Evolutionary conservation across 1,140 invertebrate genomes (phyloP).

Genomic region (Microplitis mediator): DNA sequence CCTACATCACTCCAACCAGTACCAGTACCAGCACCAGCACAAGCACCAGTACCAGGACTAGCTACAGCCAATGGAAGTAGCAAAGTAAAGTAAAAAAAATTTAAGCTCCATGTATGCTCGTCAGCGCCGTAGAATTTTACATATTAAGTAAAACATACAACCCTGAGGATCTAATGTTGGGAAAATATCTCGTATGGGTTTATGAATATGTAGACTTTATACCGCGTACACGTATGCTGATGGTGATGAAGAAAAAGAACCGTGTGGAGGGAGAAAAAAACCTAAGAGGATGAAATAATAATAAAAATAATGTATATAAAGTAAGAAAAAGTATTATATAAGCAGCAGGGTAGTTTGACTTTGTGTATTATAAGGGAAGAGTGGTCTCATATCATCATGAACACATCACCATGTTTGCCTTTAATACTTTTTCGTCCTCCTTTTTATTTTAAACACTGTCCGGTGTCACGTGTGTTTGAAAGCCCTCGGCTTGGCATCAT

Average conservation of each 20-base stretch:
- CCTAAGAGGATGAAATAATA: neutral
- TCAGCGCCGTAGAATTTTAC: neutral
- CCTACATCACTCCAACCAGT: neutral
- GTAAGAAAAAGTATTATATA: no score
- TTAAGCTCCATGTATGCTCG: conserved; percentile 1
- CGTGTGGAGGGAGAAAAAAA: no score
- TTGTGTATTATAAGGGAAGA: neutral
- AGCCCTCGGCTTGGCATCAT: neutral
- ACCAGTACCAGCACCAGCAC: no score
- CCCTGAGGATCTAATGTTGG: conserved; percentile 9
- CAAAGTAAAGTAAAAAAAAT: neutral
- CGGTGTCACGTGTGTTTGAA: conserved; percentile 25
- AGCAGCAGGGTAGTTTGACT: neutral
- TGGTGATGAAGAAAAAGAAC: neutral
- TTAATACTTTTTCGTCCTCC: conserved; percentile 9
- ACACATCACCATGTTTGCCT: conserved; percentile 20
- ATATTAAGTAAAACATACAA: conserved; percentile 22
- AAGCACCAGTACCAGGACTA: no score
- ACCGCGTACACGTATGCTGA: neutral
- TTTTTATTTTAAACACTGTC: conserved; percentile 7
- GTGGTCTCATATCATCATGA: conserved; percentile 17
- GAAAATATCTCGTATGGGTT: neutral
- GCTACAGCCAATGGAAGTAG: no score
- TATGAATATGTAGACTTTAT: conserved; percentile 25
- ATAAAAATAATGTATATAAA: no score